Evolutionary conservation across 1,140 invertebrate genomes (phyloP).

Genomic region (Diabrotica virgifera): DNA sequence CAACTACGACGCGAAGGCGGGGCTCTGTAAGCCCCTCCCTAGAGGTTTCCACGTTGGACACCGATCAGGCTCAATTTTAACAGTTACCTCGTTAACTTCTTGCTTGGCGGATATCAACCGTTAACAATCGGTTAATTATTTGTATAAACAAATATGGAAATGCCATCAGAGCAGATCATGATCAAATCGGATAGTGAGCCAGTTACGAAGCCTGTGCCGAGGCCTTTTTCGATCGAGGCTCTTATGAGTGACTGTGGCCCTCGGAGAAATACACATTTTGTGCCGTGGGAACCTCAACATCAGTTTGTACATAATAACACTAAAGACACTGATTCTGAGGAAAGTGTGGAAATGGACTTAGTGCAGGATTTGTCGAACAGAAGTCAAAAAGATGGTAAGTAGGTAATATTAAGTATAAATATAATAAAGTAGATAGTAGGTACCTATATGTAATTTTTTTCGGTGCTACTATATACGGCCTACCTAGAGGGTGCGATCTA

Average conservation of each 20-base stretch:
- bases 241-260: slow-evolving; percentile 46
- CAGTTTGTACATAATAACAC: slow-evolving; percentile 22
- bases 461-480: no score
- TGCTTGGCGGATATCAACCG: not conserved
- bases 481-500: no score
- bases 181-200: slow-evolving; percentile 2
- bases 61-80: slow-evolving; percentile 9
- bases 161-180: slow-evolving; percentile 7
- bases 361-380: slow-evolving; percentile 46
- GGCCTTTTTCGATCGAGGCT: slow-evolving; percentile 47
- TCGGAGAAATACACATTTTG: slow-evolving; percentile 25
- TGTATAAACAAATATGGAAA: slow-evolving; percentile 27
- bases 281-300: slow-evolving; percentile 30
- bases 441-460: no score
- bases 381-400: slow-evolving; percentile 42
- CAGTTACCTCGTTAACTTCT: not conserved
- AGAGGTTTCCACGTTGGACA: slow-evolving; percentile 11
- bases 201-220: slow-evolving; percentile 43
- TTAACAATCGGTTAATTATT: not conserved
- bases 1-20: slow-evolving; percentile 28
- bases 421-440: no score
- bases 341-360: slow-evolving; percentile 46
- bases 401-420: not conserved
- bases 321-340: slow-evolving; percentile 45
- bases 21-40: slow-evolving; percentile 19